These are phyloP conservation scores for Caradrina clavipalpis DNA, from an alignment of 2,888 invertebrate genomes.

Conservation along the genomic window DNA sequence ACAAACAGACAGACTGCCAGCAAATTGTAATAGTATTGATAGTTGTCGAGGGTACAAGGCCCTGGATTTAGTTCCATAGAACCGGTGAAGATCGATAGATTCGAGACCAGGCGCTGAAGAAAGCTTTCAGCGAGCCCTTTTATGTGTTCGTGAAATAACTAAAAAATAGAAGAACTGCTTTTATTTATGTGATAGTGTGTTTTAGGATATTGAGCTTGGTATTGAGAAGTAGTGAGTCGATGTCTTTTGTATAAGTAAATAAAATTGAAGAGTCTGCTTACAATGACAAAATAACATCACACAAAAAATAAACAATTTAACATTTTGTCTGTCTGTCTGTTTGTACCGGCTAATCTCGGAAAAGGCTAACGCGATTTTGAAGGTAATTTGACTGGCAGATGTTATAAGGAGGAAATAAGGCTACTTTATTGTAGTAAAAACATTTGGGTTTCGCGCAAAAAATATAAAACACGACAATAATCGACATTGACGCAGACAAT, in stretches of 20 bases:
- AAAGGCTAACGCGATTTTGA: no score
- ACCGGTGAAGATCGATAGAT: constrained; percentile 56
- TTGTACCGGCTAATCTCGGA: no score
- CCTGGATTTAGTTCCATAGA: constrained; percentile 35
- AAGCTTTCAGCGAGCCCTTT: constrained; percentile 47
- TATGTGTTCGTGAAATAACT: constrained; percentile 33
- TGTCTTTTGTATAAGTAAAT: background rate
- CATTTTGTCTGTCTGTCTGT: no score
- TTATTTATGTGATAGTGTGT: constrained; percentile 1
- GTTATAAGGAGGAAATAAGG: no score
- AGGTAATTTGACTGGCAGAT: no score
- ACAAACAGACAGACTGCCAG: constrained; percentile 45
- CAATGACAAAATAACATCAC: no score
- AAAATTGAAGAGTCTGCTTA: no score
- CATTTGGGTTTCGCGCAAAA: no score
- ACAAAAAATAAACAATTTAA: no score
- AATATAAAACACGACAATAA: no score
- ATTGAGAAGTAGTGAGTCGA: background rate
- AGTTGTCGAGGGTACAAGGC: constrained; percentile 32
- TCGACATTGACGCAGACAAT: no score
- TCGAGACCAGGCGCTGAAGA: constrained; percentile 37
- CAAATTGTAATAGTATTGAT: constrained; percentile 41
- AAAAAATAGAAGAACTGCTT: constrained; percentile 20
- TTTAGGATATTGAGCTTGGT: constrained; percentile 1
- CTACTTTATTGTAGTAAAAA: no score